Evolutionary conservation across 2,888 invertebrate genomes (phyloP).

Genomic region (Tillus elongatus): DNA sequence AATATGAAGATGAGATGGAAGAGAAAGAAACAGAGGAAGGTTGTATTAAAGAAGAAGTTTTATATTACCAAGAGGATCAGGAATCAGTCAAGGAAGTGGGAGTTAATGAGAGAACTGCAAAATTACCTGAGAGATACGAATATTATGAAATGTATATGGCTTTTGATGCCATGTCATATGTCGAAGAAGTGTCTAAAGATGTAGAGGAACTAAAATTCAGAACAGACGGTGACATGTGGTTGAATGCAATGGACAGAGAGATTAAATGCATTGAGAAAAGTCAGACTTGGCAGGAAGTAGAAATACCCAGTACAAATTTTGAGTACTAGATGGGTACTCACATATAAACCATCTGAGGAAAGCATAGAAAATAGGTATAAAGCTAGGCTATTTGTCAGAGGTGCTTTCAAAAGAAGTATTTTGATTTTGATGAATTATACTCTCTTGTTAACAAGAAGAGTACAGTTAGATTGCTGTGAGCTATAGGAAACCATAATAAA

Average conservation of each 20-base stretch:
- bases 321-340: conserved; percentile 20
- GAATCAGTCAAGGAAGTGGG: neutral
- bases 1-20: conserved; percentile 5
- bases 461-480: conserved; percentile 24
- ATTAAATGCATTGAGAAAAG: conserved; percentile 20
- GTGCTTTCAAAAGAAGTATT: conserved; percentile 25
- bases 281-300: conserved; percentile 15
- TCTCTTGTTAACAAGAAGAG: conserved; percentile 25
- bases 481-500: conserved; percentile 16
- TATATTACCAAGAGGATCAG: too few relatives aligned
- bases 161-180: conserved; percentile 17
- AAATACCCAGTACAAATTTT: conserved; percentile 17
- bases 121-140: conserved; percentile 14
- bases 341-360: conserved; percentile 23
- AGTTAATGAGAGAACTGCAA: conserved; percentile 12
- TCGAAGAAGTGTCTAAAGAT: conserved; percentile 16
- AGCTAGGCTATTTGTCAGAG: conserved; percentile 26
- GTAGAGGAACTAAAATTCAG: conserved; percentile 16
- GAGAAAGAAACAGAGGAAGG: neutral
- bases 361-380: conserved; percentile 24
- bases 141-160: conserved; percentile 22
- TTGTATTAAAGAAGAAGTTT: neutral
- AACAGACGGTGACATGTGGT: conserved; percentile 16
- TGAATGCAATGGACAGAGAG: conserved; percentile 18
- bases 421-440: conserved; percentile 25